These are phyloP conservation scores for Colletes collaris DNA, from an alignment of 2,888 invertebrate genomes.

Conservation along the genomic window DNA sequence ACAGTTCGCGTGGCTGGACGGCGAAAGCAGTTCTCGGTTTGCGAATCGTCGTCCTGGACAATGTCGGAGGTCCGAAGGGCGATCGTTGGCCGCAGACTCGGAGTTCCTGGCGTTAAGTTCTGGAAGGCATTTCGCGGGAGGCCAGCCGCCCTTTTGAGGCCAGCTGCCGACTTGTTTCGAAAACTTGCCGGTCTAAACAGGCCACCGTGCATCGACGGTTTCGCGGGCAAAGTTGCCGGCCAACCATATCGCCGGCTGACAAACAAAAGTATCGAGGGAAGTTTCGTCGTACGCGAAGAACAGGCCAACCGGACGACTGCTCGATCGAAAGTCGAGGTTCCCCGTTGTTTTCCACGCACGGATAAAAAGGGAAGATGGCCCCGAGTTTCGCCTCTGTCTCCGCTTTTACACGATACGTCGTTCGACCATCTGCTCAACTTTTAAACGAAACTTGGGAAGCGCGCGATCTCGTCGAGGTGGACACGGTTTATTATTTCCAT, in stretches of 20 bases:
- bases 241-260: constrained; percentile 59
- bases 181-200: constrained; percentile 75
- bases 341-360: constrained; percentile 4
- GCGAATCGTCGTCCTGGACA: not conserved
- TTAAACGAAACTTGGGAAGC: not conserved
- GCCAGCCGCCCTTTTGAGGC: constrained; percentile 70
- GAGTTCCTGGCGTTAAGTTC: constrained; percentile 64
- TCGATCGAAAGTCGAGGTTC: constrained; percentile 55
- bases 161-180: constrained; percentile 71
- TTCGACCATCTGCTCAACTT: constrained; percentile 22
- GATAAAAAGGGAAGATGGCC: constrained; percentile 4
- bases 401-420: constrained; percentile 2
- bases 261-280: constrained; percentile 45
- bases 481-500: too few species aligned
- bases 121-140: constrained; percentile 53
- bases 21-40: not conserved
- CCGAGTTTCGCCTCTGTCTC: constrained; percentile 1
- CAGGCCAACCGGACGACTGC: constrained; percentile 30
- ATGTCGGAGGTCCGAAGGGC: not conserved
- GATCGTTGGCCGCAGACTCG: constrained; percentile 20
- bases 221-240: constrained; percentile 67
- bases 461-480: not conserved
- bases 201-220: constrained; percentile 66
- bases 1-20: not conserved
- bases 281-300: constrained; percentile 51